These are phyloP conservation scores for Elaeidobius kamerunicus DNA, from an alignment of 2,888 invertebrate genomes.

Conservation along the genomic window DNA sequence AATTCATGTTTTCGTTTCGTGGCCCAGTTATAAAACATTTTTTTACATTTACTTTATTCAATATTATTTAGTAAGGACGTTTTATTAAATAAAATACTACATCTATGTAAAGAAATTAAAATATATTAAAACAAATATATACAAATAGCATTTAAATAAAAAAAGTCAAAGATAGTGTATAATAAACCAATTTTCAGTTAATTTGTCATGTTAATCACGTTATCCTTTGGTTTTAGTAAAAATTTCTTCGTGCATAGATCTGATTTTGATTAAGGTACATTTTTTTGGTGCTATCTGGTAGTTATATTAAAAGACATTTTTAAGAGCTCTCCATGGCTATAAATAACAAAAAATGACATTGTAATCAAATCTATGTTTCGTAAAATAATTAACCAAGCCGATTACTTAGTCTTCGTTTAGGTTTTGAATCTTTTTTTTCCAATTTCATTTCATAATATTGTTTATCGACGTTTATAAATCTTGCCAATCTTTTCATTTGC, in stretches of 20 bases:
- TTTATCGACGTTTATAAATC: slow-evolving; percentile 53
- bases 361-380: neutral
- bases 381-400: slow-evolving; percentile 16
- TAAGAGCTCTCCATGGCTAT: neutral
- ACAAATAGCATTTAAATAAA: neutral
- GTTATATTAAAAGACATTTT: neutral
- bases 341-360: neutral
- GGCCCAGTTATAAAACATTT: too few species aligned
- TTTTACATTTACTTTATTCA: too few species aligned
- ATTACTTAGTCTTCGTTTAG: slow-evolving; percentile 26
- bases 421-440: slow-evolving; percentile 32
- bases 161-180: neutral
- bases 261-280: neutral
- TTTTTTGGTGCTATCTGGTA: neutral
- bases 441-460: slow-evolving; percentile 45
- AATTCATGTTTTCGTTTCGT: too few species aligned
- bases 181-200: neutral
- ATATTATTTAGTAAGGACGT: too few species aligned
- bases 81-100: too few species aligned
- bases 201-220: slow-evolving; percentile 1
- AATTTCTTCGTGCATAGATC: neutral
- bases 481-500: slow-evolving; percentile 43
- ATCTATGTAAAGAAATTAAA: too few species aligned
- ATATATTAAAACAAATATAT: neutral
- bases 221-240: slow-evolving; percentile 1